A percentile compares a stretch with the other conserved stretches of the same genome.
Evolutionary conservation across 92 coral and sea anemone genomes (phyloP).

Genomic region (Paragorgia papillata): DNA sequence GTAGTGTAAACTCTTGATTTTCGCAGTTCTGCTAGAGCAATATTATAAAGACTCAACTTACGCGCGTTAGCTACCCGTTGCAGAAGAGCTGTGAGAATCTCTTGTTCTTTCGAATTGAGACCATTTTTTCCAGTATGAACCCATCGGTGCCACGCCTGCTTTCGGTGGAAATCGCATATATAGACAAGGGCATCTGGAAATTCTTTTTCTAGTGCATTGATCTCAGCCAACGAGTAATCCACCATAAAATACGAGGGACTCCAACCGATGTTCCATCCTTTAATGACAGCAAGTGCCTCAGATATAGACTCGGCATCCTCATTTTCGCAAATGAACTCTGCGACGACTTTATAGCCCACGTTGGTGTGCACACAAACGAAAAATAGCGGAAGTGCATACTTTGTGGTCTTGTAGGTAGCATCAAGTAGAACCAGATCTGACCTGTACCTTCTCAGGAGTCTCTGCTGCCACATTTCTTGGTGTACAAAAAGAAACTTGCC

Average conservation of each 20-base stretch:
- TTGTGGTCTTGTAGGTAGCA: constrained; percentile 59
- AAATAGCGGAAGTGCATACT: constrained; percentile 61
- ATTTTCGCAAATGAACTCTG: constrained; percentile 39
- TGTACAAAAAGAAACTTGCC: constrained; percentile 60
- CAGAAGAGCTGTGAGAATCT: constrained; percentile 41
- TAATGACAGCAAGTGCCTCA: constrained; percentile 44
- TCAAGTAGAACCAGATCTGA: constrained; percentile 54
- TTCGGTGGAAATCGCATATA: constrained; percentile 58
- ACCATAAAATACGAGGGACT: constrained; percentile 58
- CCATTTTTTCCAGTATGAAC: constrained; percentile 38
- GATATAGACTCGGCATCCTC: constrained; percentile 45
- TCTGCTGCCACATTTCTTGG: constrained; percentile 68
- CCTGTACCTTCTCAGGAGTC: constrained; percentile 56
- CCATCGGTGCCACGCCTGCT: constrained; percentile 51
- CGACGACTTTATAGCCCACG: constrained; percentile 59
- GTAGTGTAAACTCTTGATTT: constrained; percentile 33
- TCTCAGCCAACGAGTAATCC: constrained; percentile 53
- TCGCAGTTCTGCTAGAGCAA: constrained; percentile 21
- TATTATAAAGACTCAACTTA: constrained; percentile 27
- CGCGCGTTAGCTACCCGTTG: constrained; percentile 42
- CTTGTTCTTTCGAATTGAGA: constrained; percentile 43
- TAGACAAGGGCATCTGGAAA: constrained; percentile 50
- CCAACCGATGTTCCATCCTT: constrained; percentile 52
- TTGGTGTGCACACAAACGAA: constrained; percentile 63
- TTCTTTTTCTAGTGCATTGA: constrained; percentile 53